Percentiles rank a stretch among this genome's conserved stretches.
phyloP scores from a whole-genome alignment of 2,797 vertebrate genomes.

The Rhabdomys pumilio region DNA sequence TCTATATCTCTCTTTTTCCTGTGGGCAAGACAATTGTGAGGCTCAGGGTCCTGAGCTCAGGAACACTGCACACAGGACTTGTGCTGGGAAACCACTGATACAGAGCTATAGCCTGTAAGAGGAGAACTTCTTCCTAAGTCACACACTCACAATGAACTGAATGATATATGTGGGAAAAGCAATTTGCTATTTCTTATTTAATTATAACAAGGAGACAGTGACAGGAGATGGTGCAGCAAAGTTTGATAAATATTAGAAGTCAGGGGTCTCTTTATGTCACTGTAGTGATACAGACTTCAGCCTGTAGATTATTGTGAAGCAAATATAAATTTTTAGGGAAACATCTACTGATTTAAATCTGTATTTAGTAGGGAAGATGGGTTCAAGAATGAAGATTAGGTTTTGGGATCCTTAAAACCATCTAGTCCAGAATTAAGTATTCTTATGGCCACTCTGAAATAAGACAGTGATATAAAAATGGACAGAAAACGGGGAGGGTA shows the following conservation, averaged over 20 bases:
- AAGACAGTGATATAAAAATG: not conserved
- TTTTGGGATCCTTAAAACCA: conserved; percentile 4
- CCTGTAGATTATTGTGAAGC: not conserved
- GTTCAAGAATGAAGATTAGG: not conserved
- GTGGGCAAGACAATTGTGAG: not conserved
- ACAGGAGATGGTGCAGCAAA: not conserved
- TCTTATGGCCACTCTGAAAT: not conserved
- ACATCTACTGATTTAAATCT: not conserved
- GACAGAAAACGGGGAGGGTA: not conserved
- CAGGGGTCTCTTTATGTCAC: not conserved
- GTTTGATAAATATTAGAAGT: not conserved
- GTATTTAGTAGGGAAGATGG: not conserved
- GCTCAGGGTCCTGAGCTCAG: not conserved
- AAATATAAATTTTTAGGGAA: not conserved
- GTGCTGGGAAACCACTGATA: not conserved
- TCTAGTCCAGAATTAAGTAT: not conserved
- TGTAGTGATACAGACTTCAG: not conserved
- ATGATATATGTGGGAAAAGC: not conserved
- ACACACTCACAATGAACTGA: not conserved
- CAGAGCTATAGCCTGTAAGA: not conserved
- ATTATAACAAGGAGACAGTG: not conserved
- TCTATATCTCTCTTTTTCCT: not conserved
- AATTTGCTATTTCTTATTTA: conserved; percentile 27
- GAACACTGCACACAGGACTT: not conserved
- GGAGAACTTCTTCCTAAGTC: conserved; percentile 31